Conservation (phyloP, 2,113 vertebrate species). For the Megaceryle maxima region DNA sequence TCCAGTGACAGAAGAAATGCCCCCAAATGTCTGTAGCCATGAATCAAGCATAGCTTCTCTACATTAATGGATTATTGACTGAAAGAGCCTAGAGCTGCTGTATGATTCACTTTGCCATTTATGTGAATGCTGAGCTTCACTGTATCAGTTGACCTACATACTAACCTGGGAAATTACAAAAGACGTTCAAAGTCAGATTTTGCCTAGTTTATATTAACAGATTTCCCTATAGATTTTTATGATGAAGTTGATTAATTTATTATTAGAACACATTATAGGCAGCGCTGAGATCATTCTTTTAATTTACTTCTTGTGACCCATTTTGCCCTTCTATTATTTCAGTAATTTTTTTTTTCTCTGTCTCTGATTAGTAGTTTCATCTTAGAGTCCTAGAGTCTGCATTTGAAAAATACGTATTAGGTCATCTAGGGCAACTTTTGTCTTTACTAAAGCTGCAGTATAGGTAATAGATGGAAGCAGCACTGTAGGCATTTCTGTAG, state of each 20-base stretch:
- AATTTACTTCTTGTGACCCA: constrained; percentile 16
- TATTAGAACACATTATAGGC: neutral
- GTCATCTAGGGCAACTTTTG: neutral
- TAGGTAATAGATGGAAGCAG: neutral
- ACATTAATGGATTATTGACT: constrained; percentile 47
- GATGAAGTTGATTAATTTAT: constrained; percentile 38
- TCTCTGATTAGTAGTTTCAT: neutral
- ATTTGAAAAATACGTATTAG: neutral
- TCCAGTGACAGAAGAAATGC: neutral
- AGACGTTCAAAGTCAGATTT: constrained; percentile 53
- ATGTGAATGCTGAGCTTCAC: neutral
- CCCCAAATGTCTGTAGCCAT: neutral
- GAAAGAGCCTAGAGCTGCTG: neutral
- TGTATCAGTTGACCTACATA: constrained; percentile 32
- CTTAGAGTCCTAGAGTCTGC: neutral
- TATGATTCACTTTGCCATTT: constrained; percentile 42
- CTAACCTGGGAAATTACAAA: constrained; percentile 39
- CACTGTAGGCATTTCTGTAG: accelerated
- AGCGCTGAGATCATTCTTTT: neutral
- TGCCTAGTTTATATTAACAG: neutral
- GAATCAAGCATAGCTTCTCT: neutral
- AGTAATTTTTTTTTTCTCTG: neutral
- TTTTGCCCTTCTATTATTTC: constrained; percentile 19
- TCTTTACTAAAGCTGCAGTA: neutral
- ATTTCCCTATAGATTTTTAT: constrained; percentile 45